Percentiles rank a stretch among this genome's conserved stretches.
phyloP scores from a whole-genome alignment of 2,888 invertebrate genomes.

The Xanthia icteritia region DNA sequence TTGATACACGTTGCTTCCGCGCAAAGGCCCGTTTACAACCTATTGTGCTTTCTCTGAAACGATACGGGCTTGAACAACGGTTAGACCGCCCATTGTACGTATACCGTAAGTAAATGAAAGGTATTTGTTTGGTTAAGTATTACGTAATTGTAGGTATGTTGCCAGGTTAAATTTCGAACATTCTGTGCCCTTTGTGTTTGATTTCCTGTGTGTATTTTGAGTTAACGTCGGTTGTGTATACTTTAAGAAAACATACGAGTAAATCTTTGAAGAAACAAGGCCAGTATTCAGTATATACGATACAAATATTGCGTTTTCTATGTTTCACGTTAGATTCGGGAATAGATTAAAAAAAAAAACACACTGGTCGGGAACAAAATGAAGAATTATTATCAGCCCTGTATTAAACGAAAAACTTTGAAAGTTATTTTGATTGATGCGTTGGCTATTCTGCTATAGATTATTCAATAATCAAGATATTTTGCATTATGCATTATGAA shows the following conservation, averaged over 20 bases:
- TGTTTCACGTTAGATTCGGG: background rate
- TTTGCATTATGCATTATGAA: background rate
- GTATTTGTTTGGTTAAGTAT: conserved; percentile 43
- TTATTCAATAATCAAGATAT: background rate
- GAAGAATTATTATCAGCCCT: background rate
- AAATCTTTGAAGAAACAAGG: conserved; percentile 1
- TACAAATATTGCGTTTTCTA: background rate
- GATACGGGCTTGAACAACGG: conserved; percentile 46
- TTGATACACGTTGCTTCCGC: conserved; percentile 52
- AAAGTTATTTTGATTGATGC: background rate
- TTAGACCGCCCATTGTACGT: conserved; percentile 40
- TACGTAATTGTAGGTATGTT: conserved; percentile 27
- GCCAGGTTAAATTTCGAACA: conserved; percentile 21
- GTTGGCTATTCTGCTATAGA: background rate
- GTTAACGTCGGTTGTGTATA: background rate
- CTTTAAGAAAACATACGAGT: background rate
- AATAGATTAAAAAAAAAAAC: background rate
- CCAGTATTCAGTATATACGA: background rate
- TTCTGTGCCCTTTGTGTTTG: conserved; percentile 18
- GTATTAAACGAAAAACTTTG: background rate
- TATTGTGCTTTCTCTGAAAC: conserved; percentile 45
- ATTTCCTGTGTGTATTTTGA: conserved; percentile 27
- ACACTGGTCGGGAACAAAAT: background rate
- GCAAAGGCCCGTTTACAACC: conserved; percentile 29
- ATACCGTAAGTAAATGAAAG: conserved; percentile 27